Conservation (phyloP, 2,797 vertebrate genomes). For the Muscicapa striata region DNA sequence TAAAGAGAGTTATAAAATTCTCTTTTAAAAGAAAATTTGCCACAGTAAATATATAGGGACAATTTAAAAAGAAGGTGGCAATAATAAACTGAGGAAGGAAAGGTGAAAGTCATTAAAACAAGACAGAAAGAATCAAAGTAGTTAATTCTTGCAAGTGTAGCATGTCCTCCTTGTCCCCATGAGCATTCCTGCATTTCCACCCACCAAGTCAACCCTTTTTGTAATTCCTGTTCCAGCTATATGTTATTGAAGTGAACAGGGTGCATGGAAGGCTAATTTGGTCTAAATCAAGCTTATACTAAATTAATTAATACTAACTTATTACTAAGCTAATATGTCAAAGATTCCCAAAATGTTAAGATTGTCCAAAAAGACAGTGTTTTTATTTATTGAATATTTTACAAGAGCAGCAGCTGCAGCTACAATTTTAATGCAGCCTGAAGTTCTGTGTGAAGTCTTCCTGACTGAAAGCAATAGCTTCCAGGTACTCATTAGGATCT, state of each 20-base stretch:
- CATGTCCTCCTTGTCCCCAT: background rate
- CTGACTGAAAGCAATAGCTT: background rate
- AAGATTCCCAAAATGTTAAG: background rate
- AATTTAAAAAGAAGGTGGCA: background rate
- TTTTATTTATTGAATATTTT: background rate
- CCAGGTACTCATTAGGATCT: background rate
- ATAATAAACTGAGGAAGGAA: background rate
- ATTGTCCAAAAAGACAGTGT: background rate
- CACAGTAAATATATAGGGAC: background rate
- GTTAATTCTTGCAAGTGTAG: background rate
- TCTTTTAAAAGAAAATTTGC: background rate
- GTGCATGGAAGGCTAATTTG: background rate
- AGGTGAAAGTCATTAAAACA: background rate
- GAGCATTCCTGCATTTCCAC: background rate
- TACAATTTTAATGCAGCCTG: background rate
- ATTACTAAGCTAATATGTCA: fast-evolving
- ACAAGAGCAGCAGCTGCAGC: background rate
- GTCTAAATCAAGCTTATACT: background rate
- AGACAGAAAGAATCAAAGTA: background rate
- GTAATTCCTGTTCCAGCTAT: background rate
- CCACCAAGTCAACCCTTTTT: background rate
- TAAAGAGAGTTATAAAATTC: too few relatives aligned
- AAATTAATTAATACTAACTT: too few relatives aligned
- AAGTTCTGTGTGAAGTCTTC: background rate
- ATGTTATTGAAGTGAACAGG: background rate